A percentile compares a stretch with the other conserved stretches of the same genome.
phyloP scores from a whole-genome alignment of 2,888 invertebrate genomes.

The Onchidella celtica region DNA sequence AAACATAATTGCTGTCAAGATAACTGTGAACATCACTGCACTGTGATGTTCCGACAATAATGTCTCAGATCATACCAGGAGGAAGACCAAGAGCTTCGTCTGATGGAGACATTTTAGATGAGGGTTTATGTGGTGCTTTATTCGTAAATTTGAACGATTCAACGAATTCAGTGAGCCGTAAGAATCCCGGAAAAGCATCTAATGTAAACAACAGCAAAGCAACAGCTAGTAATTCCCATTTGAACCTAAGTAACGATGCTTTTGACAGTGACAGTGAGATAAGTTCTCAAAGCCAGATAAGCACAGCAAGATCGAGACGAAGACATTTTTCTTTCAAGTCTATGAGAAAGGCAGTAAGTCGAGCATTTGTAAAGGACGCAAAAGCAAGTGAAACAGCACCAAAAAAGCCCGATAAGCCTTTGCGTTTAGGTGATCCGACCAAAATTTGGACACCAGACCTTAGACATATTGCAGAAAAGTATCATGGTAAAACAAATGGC shows the following conservation, averaged over 20 bases:
- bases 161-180: background rate
- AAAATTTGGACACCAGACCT: conserved; percentile 48
- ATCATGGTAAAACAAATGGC: background rate
- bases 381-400: conserved; percentile 24
- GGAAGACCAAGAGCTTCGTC: conserved; percentile 68
- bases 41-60: conserved; percentile 30
- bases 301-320: conserved; percentile 38
- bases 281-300: conserved; percentile 39
- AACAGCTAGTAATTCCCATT: background rate
- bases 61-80: conserved; percentile 62
- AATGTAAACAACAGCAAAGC: conserved; percentile 33
- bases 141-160: conserved; percentile 30
- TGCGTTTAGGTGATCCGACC: background rate
- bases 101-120: conserved; percentile 67
- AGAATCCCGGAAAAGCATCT: background rate
- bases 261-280: conserved; percentile 46
- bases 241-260: conserved; percentile 22
- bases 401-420: conserved; percentile 46
- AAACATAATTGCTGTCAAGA: background rate
- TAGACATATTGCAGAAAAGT: conserved; percentile 8
- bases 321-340: conserved; percentile 66
- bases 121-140: conserved; percentile 49
- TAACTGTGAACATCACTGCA: background rate
- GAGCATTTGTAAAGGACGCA: conserved; percentile 53
- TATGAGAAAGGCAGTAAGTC: conserved; percentile 67